Conservation (phyloP, 53 echinoderm and acorn worm genomes). For the Luidia sarsii region DNA sequence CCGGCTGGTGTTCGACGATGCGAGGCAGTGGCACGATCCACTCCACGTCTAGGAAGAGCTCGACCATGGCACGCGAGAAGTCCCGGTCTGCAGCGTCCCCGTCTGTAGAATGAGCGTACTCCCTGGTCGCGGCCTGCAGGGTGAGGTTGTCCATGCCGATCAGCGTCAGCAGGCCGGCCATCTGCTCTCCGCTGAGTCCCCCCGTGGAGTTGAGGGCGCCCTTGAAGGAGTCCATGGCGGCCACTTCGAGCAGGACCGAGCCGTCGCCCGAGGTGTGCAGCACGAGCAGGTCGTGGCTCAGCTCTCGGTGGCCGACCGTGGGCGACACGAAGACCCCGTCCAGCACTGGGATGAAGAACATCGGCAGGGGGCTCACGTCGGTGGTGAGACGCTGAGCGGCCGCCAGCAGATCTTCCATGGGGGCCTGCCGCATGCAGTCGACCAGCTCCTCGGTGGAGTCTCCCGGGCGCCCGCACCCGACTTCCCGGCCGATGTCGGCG, state of each 20-base stretch:
- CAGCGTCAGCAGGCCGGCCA: not conserved
- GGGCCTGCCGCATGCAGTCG: constrained; percentile 1
- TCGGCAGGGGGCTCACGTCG: not conserved
- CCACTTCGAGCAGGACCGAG: constrained; percentile 12
- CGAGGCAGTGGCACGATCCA: not conserved
- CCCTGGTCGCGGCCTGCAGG: not conserved
- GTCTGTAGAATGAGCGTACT: not conserved
- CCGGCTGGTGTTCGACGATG: not conserved
- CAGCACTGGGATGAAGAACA: not conserved
- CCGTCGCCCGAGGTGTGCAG: constrained; percentile 33
- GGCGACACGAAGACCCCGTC: constrained; percentile 30
- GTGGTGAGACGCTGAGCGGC: not conserved
- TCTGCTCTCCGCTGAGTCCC: not conserved
- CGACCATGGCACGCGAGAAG: not conserved
- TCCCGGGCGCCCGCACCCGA: not conserved
- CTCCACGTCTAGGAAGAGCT: constrained; percentile 6
- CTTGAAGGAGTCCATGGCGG: not conserved
- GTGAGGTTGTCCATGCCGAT: not conserved
- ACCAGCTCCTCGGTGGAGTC: not conserved
- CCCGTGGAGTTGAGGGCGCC: not conserved
- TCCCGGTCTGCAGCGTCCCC: not conserved
- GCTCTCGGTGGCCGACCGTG: not conserved
- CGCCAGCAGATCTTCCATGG: not conserved
- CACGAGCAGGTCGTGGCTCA: constrained; percentile 12
- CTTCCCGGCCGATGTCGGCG: not conserved